Percentiles rank a stretch among this genome's conserved stretches.
Conservation (phyloP, 2,888 invertebrate genomes). For the Noctua comes region DNA sequence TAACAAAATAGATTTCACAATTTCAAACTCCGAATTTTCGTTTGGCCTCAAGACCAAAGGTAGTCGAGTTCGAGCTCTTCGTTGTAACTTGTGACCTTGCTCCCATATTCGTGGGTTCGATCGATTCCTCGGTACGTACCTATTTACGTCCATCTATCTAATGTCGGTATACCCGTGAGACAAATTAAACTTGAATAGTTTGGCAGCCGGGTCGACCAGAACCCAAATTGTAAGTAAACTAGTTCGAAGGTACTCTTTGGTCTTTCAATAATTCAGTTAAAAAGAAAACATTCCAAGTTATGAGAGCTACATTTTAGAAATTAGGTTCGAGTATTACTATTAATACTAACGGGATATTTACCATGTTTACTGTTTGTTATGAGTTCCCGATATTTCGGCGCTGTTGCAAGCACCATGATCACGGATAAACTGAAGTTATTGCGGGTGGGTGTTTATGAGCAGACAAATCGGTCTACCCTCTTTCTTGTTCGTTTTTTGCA, state of each 20-base stretch:
- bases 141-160: slow-evolving; percentile 15
- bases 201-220: neutral
- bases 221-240: neutral
- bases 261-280: neutral
- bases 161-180: slow-evolving; percentile 31
- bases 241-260: neutral
- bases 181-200: slow-evolving; percentile 36
- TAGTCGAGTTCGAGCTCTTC: slow-evolving; percentile 15
- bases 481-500: too few relatives aligned
- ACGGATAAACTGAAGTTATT: too few relatives aligned
- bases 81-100: slow-evolving; percentile 41
- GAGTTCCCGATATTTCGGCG: too few relatives aligned
- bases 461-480: too few relatives aligned
- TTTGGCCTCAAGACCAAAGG: slow-evolving; percentile 4
- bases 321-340: slow-evolving; percentile 8
- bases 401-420: too few relatives aligned
- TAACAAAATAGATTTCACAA: neutral
- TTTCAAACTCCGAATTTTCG: neutral
- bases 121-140: slow-evolving; percentile 41
- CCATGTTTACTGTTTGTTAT: too few relatives aligned
- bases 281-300: neutral
- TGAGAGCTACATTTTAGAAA: neutral
- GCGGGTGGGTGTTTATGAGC: too few relatives aligned
- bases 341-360: too few relatives aligned
- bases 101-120: slow-evolving; percentile 28